Conservation (phyloP, 2,113 vertebrate species). For the Eclectus roratus region DNA sequence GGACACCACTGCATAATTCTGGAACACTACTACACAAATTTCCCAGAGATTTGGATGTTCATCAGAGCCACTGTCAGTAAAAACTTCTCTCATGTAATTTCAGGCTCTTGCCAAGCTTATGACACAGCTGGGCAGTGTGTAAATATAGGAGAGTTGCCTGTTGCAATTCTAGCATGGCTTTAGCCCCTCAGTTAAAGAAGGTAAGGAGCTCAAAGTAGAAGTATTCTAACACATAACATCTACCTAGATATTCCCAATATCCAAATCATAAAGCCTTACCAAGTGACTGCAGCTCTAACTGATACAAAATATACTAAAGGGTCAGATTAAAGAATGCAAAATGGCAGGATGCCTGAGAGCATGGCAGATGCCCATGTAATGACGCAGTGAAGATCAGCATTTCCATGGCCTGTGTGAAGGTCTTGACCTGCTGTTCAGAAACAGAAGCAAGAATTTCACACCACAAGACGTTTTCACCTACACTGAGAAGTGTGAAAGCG, state of each 20-base stretch:
- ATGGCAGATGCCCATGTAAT: background rate
- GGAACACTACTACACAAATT: background rate
- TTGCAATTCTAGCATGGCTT: background rate
- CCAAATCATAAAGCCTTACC: background rate
- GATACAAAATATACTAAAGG: background rate
- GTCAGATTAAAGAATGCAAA: background rate
- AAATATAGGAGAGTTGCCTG: background rate
- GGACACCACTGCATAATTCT: background rate
- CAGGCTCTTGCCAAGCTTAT: background rate
- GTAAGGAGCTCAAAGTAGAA: background rate
- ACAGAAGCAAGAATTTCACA: constrained; percentile 6
- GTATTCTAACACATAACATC: background rate
- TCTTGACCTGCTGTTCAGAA: background rate
- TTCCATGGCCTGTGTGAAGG: background rate
- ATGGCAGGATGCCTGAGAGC: background rate
- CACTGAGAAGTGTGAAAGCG: background rate
- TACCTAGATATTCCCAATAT: background rate
- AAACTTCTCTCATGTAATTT: background rate
- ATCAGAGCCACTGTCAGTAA: background rate
- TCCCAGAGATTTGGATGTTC: background rate
- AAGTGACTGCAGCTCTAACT: background rate
- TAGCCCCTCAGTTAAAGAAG: background rate
- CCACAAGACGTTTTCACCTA: background rate
- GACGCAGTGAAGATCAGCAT: background rate
- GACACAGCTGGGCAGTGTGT: background rate